Conservation (phyloP, 2,888 invertebrate genomes). For the Spialia ferax region DNA sequence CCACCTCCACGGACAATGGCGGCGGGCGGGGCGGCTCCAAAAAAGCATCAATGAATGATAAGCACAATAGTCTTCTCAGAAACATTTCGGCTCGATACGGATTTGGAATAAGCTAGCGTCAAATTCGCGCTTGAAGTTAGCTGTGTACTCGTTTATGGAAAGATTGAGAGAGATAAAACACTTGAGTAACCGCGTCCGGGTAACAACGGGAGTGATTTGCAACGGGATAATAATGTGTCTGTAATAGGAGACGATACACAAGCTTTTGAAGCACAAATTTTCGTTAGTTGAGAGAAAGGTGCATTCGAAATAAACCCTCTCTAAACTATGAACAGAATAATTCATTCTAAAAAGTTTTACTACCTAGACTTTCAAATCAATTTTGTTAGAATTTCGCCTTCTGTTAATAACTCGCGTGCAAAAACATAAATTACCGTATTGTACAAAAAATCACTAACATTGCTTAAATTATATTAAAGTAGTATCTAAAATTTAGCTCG, state of each 20-base stretch:
- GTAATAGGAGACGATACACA: neutral
- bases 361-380: no score
- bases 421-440: no score
- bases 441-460: neutral
- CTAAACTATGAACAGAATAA: no score
- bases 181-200: neutral
- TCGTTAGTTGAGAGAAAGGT: no score
- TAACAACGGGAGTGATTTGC: neutral
- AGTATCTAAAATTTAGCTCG: neutral
- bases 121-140: slow-evolving; percentile 52
- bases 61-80: slow-evolving; percentile 62
- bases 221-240: neutral
- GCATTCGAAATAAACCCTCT: no score
- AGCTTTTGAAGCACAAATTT: neutral
- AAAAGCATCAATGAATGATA: slow-evolving; percentile 71
- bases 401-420: no score
- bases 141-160: slow-evolving; percentile 12
- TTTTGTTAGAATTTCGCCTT: no score
- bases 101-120: slow-evolving; percentile 56
- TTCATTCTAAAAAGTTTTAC: no score
- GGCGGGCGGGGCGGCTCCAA: slow-evolving; percentile 61
- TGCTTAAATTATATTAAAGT: neutral
- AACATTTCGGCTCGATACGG: slow-evolving; percentile 55
- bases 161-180: slow-evolving; percentile 6
- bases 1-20: slow-evolving; percentile 65